These are phyloP conservation scores for Diplodus puntazzo DNA, from an alignment of 2,797 vertebrate genomes.

Conservation along the genomic window DNA sequence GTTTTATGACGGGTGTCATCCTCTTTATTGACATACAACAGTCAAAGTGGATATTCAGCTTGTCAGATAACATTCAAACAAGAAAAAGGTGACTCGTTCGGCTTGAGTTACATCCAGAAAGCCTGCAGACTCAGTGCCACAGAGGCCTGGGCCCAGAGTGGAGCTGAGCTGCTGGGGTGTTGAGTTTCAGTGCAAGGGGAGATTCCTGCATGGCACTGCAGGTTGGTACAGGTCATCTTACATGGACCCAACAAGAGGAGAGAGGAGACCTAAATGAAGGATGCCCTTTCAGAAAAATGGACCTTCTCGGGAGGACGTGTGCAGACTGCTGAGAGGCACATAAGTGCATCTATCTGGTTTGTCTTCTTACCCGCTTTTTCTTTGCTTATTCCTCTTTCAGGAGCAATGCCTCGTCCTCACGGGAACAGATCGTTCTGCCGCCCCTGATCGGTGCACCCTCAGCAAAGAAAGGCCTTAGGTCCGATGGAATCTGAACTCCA, in stretches of 20 bases:
- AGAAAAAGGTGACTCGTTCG: conserved; percentile 22
- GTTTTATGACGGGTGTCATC: neutral
- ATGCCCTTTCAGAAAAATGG: conserved; percentile 18
- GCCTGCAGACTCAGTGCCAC: conserved; percentile 40
- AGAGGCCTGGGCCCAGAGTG: conserved; percentile 31
- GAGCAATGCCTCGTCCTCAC: conserved; percentile 30
- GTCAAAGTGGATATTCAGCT: conserved; percentile 12
- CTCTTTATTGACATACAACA: neutral
- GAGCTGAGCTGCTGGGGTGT: conserved; percentile 71
- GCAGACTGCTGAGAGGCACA: neutral
- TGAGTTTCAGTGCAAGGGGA: conserved; percentile 84
- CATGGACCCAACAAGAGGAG: conserved; percentile 53
- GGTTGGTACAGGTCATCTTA: conserved; percentile 76
- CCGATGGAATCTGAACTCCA: conserved; percentile 65
- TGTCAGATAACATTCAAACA: conserved; percentile 7
- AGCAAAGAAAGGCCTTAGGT: conserved; percentile 22
- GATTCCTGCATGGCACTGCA: conserved; percentile 78
- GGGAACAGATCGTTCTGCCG: conserved; percentile 35
- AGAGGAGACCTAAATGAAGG: conserved; percentile 29
- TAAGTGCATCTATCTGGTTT: neutral
- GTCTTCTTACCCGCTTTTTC: neutral
- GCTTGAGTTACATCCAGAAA: conserved; percentile 4
- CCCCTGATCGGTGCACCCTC: conserved; percentile 25
- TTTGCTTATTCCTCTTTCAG: conserved; percentile 55
- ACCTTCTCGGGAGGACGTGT: conserved; percentile 8